These are phyloP conservation scores for Sterna hirundo DNA, from an alignment of 2,113 vertebrate species.

Conservation along the genomic window DNA sequence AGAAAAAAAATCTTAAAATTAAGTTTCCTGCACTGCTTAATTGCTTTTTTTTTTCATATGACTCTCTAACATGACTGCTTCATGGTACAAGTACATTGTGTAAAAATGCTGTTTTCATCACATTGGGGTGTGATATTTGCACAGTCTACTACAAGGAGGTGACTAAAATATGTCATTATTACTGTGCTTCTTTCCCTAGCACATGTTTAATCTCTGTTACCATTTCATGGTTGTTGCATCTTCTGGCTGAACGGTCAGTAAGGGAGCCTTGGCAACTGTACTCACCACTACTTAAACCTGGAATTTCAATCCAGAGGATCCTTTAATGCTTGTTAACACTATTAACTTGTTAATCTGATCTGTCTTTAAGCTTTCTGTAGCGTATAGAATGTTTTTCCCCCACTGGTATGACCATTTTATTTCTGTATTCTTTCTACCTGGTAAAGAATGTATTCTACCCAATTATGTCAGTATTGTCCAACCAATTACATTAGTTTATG, in stretches of 20 bases:
- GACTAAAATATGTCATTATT: neutral
- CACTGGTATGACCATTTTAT: neutral
- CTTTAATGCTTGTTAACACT: neutral
- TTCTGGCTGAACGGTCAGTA: neutral
- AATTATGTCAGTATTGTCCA: neutral
- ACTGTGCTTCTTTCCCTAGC: neutral
- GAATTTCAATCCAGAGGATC: neutral
- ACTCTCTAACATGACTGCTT: neutral
- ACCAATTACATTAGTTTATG: neutral
- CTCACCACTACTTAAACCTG: neutral
- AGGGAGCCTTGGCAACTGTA: neutral
- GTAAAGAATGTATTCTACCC: neutral
- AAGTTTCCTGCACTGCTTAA: neutral
- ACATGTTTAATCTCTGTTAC: neutral
- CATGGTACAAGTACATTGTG: neutral
- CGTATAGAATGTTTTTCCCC: neutral
- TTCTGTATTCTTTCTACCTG: neutral
- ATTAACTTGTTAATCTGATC: constrained; percentile 7
- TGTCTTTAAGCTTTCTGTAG: neutral
- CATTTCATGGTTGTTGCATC: neutral
- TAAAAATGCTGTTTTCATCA: neutral
- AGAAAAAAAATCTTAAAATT: neutral
- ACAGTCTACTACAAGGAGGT: neutral
- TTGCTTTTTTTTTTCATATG: neutral
- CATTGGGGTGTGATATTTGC: neutral